A percentile compares a stretch with the other conserved stretches of the same genome.
Conservation (phyloP, 2,888 invertebrate genomes). For the Tiphia femorata region DNA sequence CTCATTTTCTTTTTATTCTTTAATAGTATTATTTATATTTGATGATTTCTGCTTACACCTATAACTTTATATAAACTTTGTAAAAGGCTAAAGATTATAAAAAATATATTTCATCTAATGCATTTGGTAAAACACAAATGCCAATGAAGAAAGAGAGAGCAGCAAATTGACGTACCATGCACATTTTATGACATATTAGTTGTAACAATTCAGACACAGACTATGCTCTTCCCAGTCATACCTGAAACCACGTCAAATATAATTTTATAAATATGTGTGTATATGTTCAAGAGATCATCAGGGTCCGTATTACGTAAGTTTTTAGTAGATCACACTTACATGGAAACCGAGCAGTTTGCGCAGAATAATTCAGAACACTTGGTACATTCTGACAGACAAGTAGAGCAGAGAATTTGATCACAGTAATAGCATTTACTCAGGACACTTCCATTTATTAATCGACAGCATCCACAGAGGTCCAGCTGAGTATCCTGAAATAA, state of each 20-base stretch:
- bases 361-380: constrained; percentile 53
- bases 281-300: too few species aligned
- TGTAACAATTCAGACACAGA: constrained; percentile 55
- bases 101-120: too few species aligned
- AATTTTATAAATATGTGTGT: neutral
- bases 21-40: too few species aligned
- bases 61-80: too few species aligned
- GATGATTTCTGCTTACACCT: too few species aligned
- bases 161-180: too few species aligned
- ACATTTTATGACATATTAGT: constrained; percentile 28
- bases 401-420: constrained; percentile 51
- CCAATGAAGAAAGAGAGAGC: too few species aligned
- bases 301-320: too few species aligned
- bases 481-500: constrained; percentile 29
- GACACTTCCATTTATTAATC: constrained; percentile 36
- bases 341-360: constrained; percentile 51
- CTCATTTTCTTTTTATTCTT: too few species aligned
- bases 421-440: constrained; percentile 53
- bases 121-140: too few species aligned
- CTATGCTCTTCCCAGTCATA: constrained; percentile 49
- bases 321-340: constrained; percentile 54
- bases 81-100: too few species aligned
- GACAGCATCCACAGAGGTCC: constrained; percentile 46
- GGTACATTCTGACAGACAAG: constrained; percentile 46
- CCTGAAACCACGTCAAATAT: constrained; percentile 39